Evolutionary conservation across 2,113 vertebrate genomes (phyloP).

Genomic region (Callionymus lyra): DNA sequence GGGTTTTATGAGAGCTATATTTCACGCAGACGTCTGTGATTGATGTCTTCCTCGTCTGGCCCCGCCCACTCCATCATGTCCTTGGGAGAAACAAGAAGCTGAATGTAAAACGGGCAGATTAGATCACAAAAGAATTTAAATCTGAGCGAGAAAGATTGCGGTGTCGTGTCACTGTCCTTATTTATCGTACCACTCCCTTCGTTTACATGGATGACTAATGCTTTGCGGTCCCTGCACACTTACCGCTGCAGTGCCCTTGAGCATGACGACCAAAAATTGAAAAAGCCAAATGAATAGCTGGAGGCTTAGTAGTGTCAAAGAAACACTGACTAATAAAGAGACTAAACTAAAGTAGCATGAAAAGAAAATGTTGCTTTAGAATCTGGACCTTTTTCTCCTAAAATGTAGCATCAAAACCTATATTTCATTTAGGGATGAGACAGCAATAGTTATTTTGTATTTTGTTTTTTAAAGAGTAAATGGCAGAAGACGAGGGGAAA

Average conservation of each 20-base stretch:
- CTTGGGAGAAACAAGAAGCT: conserved; percentile 13
- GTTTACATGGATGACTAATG: conserved; percentile 9
- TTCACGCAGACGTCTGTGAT: conserved; percentile 20
- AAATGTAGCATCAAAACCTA: no score
- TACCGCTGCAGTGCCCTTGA: conserved; percentile 10
- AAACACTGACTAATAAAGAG: no score
- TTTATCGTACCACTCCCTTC: neutral
- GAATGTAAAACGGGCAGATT: conserved; percentile 15
- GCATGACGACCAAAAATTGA: neutral
- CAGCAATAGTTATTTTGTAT: no score
- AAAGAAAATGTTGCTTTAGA: no score
- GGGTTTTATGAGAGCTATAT: conserved; percentile 43
- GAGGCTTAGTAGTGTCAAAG: no score
- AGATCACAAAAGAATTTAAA: conserved; percentile 17
- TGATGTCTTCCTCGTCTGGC: conserved; percentile 1
- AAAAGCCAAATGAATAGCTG: no score
- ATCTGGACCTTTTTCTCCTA: no score
- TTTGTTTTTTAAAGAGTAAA: no score
- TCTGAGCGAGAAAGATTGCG: conserved; percentile 7
- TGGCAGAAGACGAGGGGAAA: no score
- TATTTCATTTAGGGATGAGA: no score
- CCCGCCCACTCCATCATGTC: conserved; percentile 12
- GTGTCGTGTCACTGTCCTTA: neutral
- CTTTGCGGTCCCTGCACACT: conserved; percentile 1
- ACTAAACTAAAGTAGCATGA: no score